Base-by-base conservation (phyloP, 2,888 invertebrate species). In the Chrysomela aeneicollis region DNA sequence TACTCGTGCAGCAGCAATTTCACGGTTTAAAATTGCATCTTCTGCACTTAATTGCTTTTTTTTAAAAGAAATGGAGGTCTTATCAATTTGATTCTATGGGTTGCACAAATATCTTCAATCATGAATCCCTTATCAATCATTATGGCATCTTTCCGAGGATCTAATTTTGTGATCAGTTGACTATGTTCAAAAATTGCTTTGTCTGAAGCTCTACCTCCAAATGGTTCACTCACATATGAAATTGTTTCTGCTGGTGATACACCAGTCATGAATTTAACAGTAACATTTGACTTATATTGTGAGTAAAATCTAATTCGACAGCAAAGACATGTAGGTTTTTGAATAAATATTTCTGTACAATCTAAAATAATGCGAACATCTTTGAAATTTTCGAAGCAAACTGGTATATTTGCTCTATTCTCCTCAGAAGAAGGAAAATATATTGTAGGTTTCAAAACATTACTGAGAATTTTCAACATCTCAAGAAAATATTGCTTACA, bases 71-170 rank as follows among this genome's bases (percentile, higher is more conserved):
- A 71, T 19, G 67, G 68, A 50, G 71, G 70, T 30, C 71, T 17
- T 26, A 65, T 63, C 17, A 67, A 35, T 55, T 67, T 55, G 35
- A 66, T 63, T 32, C 21, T 53, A 30, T 64, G 32, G 10, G 17
- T n/a, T 30, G 18, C 37, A 60, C 73, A 75, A 30, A 72, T 53
- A 55, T 74, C 59, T 32, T 74, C 73, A 26, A 77, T 69, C 4
- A 70, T 60, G 64, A 77, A 77, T 8, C 72, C 75, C 60, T 74
- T 77, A 22, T 74, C 72, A 0, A 73, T 67, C 74, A 76, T 76
- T 6, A 78, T 49, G n/a, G 71, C 70, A 61, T 72, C 70, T 19
- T 55, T 42, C 17, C 42, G n/a, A 15, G 57, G 32, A 5, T 50
- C 54, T 62, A 73, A 57, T 49, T 60, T 51, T 22, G 67, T 35